Evolutionary conservation across 2,888 invertebrate species (phyloP), one percentile per base, ranked within the genome.

Genomic region (Pterostichus niger): DNA sequence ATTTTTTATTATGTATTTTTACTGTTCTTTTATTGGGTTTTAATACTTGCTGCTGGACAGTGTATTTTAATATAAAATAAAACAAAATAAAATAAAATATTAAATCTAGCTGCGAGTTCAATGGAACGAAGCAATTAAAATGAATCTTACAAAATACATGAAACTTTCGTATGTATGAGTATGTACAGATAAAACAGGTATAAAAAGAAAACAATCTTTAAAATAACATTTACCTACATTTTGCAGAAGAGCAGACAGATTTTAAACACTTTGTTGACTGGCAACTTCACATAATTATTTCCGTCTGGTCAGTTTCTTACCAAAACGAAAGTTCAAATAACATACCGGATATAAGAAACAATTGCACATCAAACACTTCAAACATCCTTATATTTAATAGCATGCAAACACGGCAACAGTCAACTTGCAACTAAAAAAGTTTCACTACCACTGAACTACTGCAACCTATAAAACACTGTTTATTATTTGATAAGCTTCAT

Each of bases 361-460:
- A 71, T 71, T 71, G 68, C 68, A 71, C 68, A 71, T 71, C 68
- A 71, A 40, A 71, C 68, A 71, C 68, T 44, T 71, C 10, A 71
- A 71, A 71, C 68, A 71, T 40, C 40, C 68, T 71, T 71, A 71
- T 71, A 44, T 40, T 71, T 71, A 71, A 71, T 71, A 40, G 17
- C 68, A 40, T 71, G 68, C 44, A 71, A 71, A 71, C 68, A 71
- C 44, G 44, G 3, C 17, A 44, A 11, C 10, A 44, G 15, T 0
- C 15, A 6, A 15, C 15, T 13, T 44, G 6, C 44, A 44, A 44
- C 68, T 71, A 71, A 52, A 40, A 24, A 15, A 71, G 68, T 71
- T 71, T 71, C 44, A 71, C 68, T 44, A 71, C 31, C 68, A 44
- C 68, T 64, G 64, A 17, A 71, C 68, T 71, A 44, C 17, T 71